Conservation (phyloP, 1,140 invertebrate species). For the Meloidogyne hapla region DNA sequence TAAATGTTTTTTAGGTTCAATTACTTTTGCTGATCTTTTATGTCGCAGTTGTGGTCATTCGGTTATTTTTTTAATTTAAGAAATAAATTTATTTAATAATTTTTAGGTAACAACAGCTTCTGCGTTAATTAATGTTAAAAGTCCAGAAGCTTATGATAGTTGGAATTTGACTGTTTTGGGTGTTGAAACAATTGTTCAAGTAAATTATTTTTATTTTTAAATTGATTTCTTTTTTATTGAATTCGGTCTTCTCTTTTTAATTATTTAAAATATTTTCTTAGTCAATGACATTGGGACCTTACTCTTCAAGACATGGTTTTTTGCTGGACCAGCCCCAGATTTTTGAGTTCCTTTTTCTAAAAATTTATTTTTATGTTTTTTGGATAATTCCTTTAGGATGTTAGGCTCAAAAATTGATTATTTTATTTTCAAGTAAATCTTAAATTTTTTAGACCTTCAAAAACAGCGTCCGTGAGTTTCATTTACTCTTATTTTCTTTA, state of each 20-base stretch:
- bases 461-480: constrained; percentile 27
- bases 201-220: neutral
- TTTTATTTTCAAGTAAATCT: neutral
- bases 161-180: constrained; percentile 32
- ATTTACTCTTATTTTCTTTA: neutral
- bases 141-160: constrained; percentile 19
- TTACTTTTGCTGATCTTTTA: constrained; percentile 19
- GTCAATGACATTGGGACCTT: too few relatives aligned
- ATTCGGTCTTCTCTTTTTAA: neutral
- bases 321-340: too few relatives aligned
- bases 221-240: too few relatives aligned
- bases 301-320: too few relatives aligned
- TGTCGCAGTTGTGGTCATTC: constrained; percentile 28
- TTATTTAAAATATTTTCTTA: too few relatives aligned
- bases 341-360: too few relatives aligned
- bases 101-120: constrained; percentile 24
- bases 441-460: constrained; percentile 8
- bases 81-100: neutral
- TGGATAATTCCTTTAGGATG: neutral
- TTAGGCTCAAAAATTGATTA: neutral
- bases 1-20: neutral
- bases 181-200: constrained; percentile 29
- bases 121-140: constrained; percentile 25
- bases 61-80: neutral
- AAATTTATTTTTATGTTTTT: neutral